Evolutionary conservation across 2,888 invertebrate genomes (phyloP).

Genomic region (Ernsta delagoae): DNA sequence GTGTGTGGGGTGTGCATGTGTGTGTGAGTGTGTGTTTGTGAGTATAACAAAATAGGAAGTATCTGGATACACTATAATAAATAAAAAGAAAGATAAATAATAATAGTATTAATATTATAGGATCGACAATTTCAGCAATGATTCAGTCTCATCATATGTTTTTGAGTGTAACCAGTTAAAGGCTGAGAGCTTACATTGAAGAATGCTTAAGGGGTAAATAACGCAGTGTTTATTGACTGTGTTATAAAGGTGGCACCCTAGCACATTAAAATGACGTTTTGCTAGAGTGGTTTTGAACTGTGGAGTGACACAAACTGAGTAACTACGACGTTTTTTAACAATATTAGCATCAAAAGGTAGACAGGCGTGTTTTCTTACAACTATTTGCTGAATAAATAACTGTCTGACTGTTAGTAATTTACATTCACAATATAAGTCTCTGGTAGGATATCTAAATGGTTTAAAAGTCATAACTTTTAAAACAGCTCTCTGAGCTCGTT

Average conservation of each 20-base stretch:
- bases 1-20: too few relatives aligned
- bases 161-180: constrained; percentile 8
- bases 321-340: constrained; percentile 6
- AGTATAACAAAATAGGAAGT: too few relatives aligned
- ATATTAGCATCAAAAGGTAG: not conserved
- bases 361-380: not conserved
- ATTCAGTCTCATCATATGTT: constrained; percentile 8
- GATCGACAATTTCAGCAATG: not conserved
- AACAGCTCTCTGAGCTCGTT: constrained; percentile 21
- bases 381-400: not conserved
- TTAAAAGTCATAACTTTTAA: constrained; percentile 18
- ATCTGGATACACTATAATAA: too few relatives aligned
- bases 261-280: constrained; percentile 4
- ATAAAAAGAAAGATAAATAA: too few relatives aligned
- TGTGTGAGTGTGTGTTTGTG: too few relatives aligned
- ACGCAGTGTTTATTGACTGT: constrained; percentile 12
- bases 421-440: constrained; percentile 1
- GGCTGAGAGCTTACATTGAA: not conserved
- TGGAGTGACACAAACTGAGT: not conserved
- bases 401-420: constrained; percentile 18
- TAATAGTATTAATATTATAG: not conserved
- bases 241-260: constrained; percentile 19
- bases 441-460: constrained; percentile 19
- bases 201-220: not conserved
- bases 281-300: constrained; percentile 8